Percentiles rank a stretch among this genome's conserved stretches.
phyloP scores from a whole-genome alignment of 2,113 vertebrate species.

The Aegithalos caudatus region DNA sequence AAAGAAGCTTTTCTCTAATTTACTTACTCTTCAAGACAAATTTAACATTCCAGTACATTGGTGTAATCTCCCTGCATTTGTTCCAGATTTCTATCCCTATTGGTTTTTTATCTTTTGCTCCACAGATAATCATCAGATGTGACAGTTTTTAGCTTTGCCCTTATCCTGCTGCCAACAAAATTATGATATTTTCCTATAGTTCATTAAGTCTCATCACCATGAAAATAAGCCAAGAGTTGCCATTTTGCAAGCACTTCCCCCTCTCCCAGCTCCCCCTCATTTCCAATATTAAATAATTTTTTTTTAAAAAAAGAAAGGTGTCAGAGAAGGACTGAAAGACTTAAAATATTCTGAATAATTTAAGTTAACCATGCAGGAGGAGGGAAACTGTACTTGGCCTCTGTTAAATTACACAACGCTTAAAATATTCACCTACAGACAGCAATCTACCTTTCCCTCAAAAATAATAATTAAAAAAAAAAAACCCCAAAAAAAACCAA shows the following conservation, averaged over 20 bases:
- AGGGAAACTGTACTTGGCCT: background rate
- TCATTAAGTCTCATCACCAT: background rate
- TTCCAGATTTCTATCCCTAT: background rate
- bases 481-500: background rate
- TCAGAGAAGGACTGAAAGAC: background rate
- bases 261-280: background rate
- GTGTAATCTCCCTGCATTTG: background rate
- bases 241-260: background rate
- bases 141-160: conserved; percentile 15
- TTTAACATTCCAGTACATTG: background rate
- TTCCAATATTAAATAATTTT: background rate
- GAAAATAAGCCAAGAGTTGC: background rate
- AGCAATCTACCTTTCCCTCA: background rate
- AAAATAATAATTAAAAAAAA: too few species aligned
- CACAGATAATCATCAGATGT: background rate
- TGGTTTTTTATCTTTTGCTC: background rate
- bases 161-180: conserved; percentile 26
- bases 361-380: background rate
- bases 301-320: background rate
- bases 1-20: background rate
- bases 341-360: background rate
- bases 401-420: background rate
- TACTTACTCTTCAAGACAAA: background rate
- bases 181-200: background rate
- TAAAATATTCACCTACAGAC: background rate